These are phyloP conservation scores for Ischnus inquisitorius DNA, from an alignment of 2,888 invertebrate genomes.

Conservation along the genomic window DNA sequence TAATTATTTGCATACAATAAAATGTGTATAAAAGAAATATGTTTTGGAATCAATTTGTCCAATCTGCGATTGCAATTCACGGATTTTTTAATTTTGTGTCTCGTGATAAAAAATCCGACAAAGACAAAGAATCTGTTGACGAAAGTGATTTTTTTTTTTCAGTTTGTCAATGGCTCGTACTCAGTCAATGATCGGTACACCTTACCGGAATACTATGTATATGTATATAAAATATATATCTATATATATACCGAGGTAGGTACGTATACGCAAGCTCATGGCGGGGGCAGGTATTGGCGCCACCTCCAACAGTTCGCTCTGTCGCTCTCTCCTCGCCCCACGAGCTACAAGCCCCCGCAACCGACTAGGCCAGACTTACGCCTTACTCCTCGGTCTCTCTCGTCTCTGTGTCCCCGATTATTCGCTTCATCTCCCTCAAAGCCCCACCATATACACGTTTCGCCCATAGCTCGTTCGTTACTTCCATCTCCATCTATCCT, in stretches of 20 bases:
- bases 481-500: slow-evolving; percentile 56
- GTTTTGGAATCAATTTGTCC: too few species aligned
- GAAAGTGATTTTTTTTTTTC: background rate
- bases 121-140: background rate
- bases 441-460: slow-evolving; percentile 78
- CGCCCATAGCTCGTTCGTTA: slow-evolving; percentile 45
- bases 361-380: slow-evolving; percentile 85
- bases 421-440: slow-evolving; percentile 85
- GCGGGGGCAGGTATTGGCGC: slow-evolving; percentile 85
- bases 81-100: background rate
- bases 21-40: too few species aligned
- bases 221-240: background rate
- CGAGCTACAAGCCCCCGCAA: slow-evolving; percentile 47
- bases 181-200: slow-evolving; percentile 50
- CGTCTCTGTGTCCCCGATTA: slow-evolving; percentile 86
- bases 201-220: slow-evolving; percentile 29
- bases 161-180: slow-evolving; percentile 28
- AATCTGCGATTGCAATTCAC: too few species aligned
- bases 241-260: slow-evolving; percentile 65
- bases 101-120: background rate
- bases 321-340: slow-evolving; percentile 37
- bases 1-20: too few species aligned
- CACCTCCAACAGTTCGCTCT: slow-evolving; percentile 86
- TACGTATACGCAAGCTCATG: slow-evolving; percentile 81
- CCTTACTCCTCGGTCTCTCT: slow-evolving; percentile 87